These are phyloP conservation scores for Perizoma affinitatum DNA, from an alignment of 2,888 invertebrate genomes.

Conservation along the genomic window DNA sequence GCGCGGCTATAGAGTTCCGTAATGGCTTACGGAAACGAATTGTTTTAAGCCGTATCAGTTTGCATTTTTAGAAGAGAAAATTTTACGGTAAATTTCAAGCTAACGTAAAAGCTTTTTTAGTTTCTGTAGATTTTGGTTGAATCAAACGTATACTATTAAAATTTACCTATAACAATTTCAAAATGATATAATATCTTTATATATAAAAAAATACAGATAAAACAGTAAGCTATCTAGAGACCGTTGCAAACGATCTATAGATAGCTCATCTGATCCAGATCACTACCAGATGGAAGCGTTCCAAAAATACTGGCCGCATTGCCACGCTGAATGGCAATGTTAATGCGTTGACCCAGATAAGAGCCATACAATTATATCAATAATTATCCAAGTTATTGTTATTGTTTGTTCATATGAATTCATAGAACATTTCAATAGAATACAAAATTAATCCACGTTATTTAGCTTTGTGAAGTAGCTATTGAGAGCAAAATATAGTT, in stretches of 20 bases:
- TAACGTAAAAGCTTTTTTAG: background rate
- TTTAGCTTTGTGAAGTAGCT: constrained; percentile 42
- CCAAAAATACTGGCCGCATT: too few relatives aligned
- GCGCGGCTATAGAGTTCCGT: constrained; percentile 29
- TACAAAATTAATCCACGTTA: constrained; percentile 37
- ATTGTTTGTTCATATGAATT: constrained; percentile 7
- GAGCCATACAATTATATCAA: too few relatives aligned
- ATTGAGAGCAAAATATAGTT: constrained; percentile 52
- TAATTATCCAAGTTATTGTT: too few relatives aligned
- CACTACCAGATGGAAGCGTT: too few relatives aligned
- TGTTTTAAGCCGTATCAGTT: constrained; percentile 32
- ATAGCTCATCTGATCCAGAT: too few relatives aligned
- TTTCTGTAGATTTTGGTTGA: background rate
- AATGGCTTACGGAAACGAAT: constrained; percentile 36
- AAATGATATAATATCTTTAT: too few relatives aligned
- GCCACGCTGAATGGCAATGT: too few relatives aligned
- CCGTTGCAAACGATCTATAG: too few relatives aligned
- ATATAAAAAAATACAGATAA: too few relatives aligned
- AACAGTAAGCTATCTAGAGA: too few relatives aligned
- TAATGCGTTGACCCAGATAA: too few relatives aligned
- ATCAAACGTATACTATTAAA: background rate
- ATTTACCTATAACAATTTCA: too few relatives aligned
- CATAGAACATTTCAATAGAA: constrained; percentile 26
- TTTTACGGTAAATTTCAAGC: background rate
- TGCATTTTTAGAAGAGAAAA: constrained; percentile 16